Base-by-base conservation (phyloP, 1,140 invertebrate species). In the Drosophila sturtevanti region DNA sequence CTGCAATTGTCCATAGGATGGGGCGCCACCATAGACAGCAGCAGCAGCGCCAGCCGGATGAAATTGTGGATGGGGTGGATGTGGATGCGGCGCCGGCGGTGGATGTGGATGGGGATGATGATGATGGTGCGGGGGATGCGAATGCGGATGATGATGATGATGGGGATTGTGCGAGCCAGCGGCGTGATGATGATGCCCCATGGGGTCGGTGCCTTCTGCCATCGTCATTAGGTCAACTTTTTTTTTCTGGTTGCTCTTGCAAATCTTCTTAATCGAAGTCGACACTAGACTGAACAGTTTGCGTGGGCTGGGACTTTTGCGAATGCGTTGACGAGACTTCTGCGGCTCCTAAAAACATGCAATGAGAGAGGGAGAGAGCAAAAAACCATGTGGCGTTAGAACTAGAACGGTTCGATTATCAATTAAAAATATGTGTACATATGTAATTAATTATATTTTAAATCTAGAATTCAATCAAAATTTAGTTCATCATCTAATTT, bases 151-250 rank as follows among this genome's bases (percentile, higher is more conserved):
- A n/a, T 62, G 75, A 67, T 89, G 65, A 11, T 74, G 71, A 56
- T 89, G 86, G 54, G 74, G 80, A 66, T 91, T 87, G 70, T 91
- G 87, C 62, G 84, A 80, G 74, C 89, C 80, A 71, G 80, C 75
- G 72, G 87, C 70, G 72, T 81, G 72, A 70, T 85, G 85, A 78
- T 91, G 90, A 89, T 91, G 90, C 89, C 91, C 91, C 89, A 92
- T 92, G 70, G 91, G 91, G 91, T 92, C 91, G 81, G 85, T 91
- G 78, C 91, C 90, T 91, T 92, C 91, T 81, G 91, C 91, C 91
- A 92, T 92, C 89, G 91, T 92, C 91, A 92, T 92, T 77, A 91
- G 90, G 91, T 92, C 85, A 84, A 90, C 75, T 75, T 81, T 90
- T 85, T 90, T 27, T 7, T 35, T 56, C 27, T 34, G 22, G 1